Evolutionary conservation across 2,797 vertebrate genomes (phyloP).

Genomic region (Chelonia mydas): DNA sequence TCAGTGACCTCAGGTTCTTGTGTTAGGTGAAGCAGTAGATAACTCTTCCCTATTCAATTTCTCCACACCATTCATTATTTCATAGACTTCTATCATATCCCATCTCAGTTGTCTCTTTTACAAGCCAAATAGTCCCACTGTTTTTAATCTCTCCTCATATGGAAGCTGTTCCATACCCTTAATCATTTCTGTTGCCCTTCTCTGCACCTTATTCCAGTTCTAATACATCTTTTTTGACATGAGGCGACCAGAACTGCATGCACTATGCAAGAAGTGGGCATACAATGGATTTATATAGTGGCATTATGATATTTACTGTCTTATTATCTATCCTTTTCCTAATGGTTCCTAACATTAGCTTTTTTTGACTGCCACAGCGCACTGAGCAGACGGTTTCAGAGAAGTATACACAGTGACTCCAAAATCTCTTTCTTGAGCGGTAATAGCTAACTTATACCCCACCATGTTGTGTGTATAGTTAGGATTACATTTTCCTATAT

Average conservation of each 20-base stretch:
- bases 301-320: neutral
- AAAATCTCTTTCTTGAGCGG: neutral
- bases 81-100: neutral
- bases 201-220: neutral
- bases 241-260: neutral
- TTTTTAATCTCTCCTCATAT: neutral
- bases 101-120: neutral
- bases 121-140: neutral
- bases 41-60: neutral
- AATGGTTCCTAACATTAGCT: neutral
- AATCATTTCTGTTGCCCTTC: neutral
- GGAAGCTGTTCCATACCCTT: neutral
- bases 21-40: neutral
- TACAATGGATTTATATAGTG: neutral
- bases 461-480: neutral
- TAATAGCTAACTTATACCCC: neutral
- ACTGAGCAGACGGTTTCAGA: neutral
- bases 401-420: neutral
- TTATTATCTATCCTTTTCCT: neutral
- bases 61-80: neutral
- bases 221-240: neutral
- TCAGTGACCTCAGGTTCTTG: neutral
- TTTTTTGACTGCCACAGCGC: neutral
- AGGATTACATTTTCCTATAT: neutral
- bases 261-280: neutral